A percentile compares a stretch with the other conserved stretches of the same genome.
phyloP scores from a whole-genome alignment of 2,888 invertebrate genomes.

The Epistrophe eligans region DNA sequence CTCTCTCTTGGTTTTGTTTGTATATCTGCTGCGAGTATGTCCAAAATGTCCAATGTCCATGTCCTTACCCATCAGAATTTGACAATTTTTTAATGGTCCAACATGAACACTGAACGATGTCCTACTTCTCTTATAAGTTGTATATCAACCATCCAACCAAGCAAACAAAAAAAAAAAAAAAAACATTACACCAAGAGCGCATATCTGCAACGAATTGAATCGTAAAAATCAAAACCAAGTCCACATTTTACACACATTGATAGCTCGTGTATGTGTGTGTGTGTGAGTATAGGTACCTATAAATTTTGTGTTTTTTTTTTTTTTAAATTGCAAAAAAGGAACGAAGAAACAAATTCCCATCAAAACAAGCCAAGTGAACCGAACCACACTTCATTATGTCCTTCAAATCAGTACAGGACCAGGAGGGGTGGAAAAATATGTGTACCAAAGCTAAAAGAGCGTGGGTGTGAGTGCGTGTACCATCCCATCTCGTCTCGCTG shows the following conservation, averaged over 20 bases:
- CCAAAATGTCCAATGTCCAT: conserved; percentile 20
- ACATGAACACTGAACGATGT: conserved; percentile 43
- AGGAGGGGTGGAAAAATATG: not conserved
- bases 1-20: conserved; percentile 2
- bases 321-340: not conserved
- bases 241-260: conserved; percentile 60
- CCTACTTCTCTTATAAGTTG: not conserved
- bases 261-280: conserved; percentile 15
- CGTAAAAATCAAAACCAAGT: conserved; percentile 75
- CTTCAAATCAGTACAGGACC: conserved; percentile 26
- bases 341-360: conserved; percentile 32
- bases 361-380: conserved; percentile 68
- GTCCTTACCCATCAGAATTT: conserved; percentile 68
- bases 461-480: conserved; percentile 6
- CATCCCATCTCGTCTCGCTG: not conserved
- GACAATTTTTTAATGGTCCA: conserved; percentile 66
- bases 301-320: conserved; percentile 46
- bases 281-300: conserved; percentile 33
- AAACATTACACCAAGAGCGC: not conserved
- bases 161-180: not conserved
- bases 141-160: conserved; percentile 8
- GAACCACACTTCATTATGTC: conserved; percentile 71
- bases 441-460: not conserved
- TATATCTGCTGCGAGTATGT: conserved; percentile 6
- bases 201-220: conserved; percentile 65